Evolutionary conservation across 2,888 invertebrate species (phyloP).

Genomic region (Epinotia ramella): DNA sequence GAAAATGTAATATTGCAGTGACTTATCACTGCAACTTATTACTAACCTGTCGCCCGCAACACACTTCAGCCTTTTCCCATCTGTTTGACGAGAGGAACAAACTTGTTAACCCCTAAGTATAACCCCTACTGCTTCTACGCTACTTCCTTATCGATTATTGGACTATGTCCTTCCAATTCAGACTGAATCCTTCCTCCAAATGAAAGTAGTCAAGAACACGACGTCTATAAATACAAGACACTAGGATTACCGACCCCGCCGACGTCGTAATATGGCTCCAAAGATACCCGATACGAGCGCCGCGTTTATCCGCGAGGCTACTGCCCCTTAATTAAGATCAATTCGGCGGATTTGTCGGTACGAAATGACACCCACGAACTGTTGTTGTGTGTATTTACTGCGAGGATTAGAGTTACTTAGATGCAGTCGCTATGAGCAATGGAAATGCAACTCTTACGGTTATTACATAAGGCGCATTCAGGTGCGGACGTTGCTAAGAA

Average conservation of each 20-base stretch:
- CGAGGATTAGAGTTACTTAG: conserved; percentile 26
- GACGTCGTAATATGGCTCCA: conserved; percentile 4
- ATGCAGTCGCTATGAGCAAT: conserved; percentile 3
- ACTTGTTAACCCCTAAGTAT: too few relatives aligned
- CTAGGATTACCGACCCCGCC: conserved; percentile 16
- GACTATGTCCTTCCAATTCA: not conserved
- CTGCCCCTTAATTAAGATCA: conserved; percentile 35
- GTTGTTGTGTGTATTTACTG: conserved; percentile 39
- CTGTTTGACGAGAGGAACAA: not conserved
- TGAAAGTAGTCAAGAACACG: conserved; percentile 4
- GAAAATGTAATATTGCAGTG: too few relatives aligned
- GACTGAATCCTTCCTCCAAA: conserved; percentile 5
- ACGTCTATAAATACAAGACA: conserved; percentile 15
- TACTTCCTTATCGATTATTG: conserved; percentile 3
- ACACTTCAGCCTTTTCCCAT: too few relatives aligned
- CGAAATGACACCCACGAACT: conserved; percentile 34
- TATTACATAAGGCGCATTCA: conserved; percentile 24
- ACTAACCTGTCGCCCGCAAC: too few relatives aligned
- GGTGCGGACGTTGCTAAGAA: conserved; percentile 10
- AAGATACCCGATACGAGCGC: conserved; percentile 8
- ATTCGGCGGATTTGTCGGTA: conserved; percentile 36
- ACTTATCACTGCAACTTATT: too few relatives aligned
- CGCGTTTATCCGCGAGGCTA: conserved; percentile 13
- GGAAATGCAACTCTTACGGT: conserved; percentile 26
- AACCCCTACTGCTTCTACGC: not conserved